These are phyloP conservation scores for Mola mola DNA, from an alignment of 2,113 vertebrate genomes.

Conservation along the genomic window DNA sequence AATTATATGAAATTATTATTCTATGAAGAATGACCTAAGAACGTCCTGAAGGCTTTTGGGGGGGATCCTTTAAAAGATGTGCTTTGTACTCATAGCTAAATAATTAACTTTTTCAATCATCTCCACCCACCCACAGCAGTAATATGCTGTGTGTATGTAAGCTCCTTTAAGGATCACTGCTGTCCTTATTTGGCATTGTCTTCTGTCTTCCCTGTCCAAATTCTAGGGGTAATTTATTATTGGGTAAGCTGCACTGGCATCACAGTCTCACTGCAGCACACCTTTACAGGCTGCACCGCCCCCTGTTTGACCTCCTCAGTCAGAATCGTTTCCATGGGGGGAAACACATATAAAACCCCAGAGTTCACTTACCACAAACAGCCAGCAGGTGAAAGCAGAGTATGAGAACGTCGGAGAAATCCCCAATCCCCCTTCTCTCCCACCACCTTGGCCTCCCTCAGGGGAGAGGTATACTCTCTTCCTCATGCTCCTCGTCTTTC, in stretches of 20 bases:
- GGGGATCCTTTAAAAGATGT: neutral
- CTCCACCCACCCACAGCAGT: neutral
- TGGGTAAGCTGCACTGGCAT: slow-evolving; percentile 25
- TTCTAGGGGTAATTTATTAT: slow-evolving; percentile 53
- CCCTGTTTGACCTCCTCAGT: neutral
- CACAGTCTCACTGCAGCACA: slow-evolving; percentile 29
- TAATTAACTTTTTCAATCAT: neutral
- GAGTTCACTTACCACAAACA: slow-evolving; percentile 27
- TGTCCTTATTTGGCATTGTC: slow-evolving; percentile 20
- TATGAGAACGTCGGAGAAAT: slow-evolving; percentile 35
- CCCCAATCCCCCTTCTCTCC: slow-evolving; percentile 19
- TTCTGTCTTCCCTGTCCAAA: slow-evolving; percentile 56
- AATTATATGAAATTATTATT: no score
- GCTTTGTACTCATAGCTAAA: neutral
- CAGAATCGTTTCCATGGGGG: slow-evolving; percentile 73
- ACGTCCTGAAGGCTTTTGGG: no score
- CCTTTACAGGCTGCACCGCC: neutral
- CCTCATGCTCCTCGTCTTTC: slow-evolving; percentile 45
- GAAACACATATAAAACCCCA: slow-evolving; percentile 40
- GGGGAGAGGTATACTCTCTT: slow-evolving; percentile 16
- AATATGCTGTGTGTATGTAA: no score
- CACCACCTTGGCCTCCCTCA: neutral
- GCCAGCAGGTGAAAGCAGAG: neutral
- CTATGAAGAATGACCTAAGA: no score
- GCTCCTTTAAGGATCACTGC: slow-evolving; percentile 33